These are phyloP conservation scores for Denticeps clupeoides DNA, from an alignment of 2,797 vertebrate genomes.

Conservation along the genomic window DNA sequence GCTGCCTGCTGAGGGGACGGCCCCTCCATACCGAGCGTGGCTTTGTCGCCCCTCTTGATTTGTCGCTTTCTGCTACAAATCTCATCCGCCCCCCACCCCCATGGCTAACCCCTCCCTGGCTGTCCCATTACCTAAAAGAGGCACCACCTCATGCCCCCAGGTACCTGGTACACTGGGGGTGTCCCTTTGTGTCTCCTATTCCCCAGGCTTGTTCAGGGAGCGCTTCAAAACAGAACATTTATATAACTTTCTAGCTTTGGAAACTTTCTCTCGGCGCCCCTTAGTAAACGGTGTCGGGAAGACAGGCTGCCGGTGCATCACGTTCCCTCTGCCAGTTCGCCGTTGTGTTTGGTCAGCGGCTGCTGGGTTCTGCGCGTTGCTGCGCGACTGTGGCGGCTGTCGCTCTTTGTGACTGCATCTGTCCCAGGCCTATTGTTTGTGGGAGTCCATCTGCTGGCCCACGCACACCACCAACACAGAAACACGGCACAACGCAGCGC, in stretches of 20 bases:
- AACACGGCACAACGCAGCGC: slow-evolving; percentile 4
- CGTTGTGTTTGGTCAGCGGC: slow-evolving; percentile 9
- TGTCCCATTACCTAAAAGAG: slow-evolving; percentile 7
- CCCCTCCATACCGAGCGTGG: not conserved
- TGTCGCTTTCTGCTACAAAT: not conserved
- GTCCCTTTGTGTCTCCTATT: slow-evolving; percentile 31
- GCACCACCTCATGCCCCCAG: slow-evolving; percentile 13
- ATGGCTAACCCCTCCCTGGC: not conserved
- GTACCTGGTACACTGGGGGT: slow-evolving; percentile 7
- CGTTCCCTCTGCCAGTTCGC: too few species aligned
- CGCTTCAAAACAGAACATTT: slow-evolving; percentile 36
- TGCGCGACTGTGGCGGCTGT: slow-evolving; percentile 21
- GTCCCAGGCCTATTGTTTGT: slow-evolving; percentile 49
- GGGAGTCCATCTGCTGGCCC: slow-evolving; percentile 57
- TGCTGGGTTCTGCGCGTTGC: slow-evolving; percentile 8
- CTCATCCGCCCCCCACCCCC: not conserved
- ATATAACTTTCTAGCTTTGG: slow-evolving; percentile 7
- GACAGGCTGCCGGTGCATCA: too few species aligned
- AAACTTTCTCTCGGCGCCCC: too few species aligned
- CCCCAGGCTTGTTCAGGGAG: slow-evolving; percentile 32
- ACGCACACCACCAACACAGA: slow-evolving; percentile 28
- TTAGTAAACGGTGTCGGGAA: too few species aligned
- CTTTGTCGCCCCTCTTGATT: not conserved
- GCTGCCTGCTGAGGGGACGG: not conserved
- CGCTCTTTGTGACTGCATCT: slow-evolving; percentile 57